Conservation (phyloP, 2,888 invertebrate genomes). For the Amphipoea lucens region DNA sequence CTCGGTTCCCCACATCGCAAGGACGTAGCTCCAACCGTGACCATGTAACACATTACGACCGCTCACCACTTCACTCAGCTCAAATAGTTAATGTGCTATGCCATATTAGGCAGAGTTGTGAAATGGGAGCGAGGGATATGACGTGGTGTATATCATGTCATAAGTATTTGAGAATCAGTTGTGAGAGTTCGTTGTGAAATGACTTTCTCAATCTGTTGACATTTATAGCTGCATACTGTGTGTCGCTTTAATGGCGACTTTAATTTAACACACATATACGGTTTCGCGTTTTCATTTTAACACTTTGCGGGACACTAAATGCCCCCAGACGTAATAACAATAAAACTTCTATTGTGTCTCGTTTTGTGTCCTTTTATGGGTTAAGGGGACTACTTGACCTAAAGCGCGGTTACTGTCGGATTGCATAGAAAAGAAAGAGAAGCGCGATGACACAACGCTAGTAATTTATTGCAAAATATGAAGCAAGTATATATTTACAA, state of each 20-base stretch:
- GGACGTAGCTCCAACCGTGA: conserved; percentile 11
- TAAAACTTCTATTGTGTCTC: too few relatives aligned
- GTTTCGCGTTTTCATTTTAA: not conserved
- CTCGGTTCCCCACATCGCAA: not conserved
- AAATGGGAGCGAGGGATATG: conserved; percentile 14
- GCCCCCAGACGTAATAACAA: too few relatives aligned
- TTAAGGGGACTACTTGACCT: not conserved
- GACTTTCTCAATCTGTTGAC: not conserved
- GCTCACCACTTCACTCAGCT: conserved; percentile 17
- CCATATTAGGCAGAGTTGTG: conserved; percentile 28
- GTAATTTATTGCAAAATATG: too few relatives aligned
- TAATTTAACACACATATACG: not conserved
- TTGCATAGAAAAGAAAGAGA: too few relatives aligned
- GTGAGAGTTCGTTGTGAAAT: not conserved
- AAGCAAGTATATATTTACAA: too few relatives aligned
- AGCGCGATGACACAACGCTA: too few relatives aligned
- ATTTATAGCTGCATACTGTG: not conserved
- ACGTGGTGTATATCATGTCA: too few relatives aligned
- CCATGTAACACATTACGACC: conserved; percentile 18
- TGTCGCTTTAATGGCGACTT: not conserved
- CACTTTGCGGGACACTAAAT: too few relatives aligned
- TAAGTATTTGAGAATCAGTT: not conserved
- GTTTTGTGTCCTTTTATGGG: too few relatives aligned
- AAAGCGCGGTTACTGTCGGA: too few relatives aligned
- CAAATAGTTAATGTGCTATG: conserved; percentile 37